Evolutionary conservation across 1,140 invertebrate species (phyloP).

Genomic region (Phymastichus coffea): DNA sequence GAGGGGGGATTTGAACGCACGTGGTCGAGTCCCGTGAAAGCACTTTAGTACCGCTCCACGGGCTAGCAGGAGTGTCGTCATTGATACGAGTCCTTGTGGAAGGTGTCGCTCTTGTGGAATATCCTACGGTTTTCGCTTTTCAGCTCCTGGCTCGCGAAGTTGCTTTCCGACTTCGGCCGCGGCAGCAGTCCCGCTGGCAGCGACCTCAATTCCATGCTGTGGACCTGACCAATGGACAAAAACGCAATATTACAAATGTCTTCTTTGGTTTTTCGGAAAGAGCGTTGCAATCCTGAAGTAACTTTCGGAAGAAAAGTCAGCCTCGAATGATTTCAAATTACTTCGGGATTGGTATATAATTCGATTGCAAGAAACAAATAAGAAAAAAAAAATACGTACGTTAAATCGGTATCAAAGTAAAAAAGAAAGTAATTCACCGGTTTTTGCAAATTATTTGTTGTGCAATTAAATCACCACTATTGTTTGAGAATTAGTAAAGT

Average conservation of each 20-base stretch:
- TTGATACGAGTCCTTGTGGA: conserved; percentile 72
- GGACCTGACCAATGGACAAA: conserved; percentile 52
- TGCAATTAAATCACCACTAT: too few relatives aligned
- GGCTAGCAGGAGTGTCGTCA: conserved; percentile 72
- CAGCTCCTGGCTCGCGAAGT: conserved; percentile 70
- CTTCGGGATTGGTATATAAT: too few relatives aligned
- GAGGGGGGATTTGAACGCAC: not conserved
- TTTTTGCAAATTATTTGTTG: too few relatives aligned
- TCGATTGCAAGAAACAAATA: too few relatives aligned
- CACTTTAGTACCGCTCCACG: conserved; percentile 55
- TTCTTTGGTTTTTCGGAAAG: not conserved
- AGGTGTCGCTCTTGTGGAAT: conserved; percentile 79
- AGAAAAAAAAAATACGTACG: too few relatives aligned
- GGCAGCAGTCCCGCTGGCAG: conserved; percentile 67
- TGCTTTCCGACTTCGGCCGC: conserved; percentile 80
- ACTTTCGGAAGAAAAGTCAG: too few relatives aligned
- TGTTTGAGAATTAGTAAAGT: too few relatives aligned
- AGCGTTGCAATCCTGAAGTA: not conserved
- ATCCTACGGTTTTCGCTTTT: conserved; percentile 61
- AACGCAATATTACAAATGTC: conserved; percentile 5
- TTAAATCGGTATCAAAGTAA: too few relatives aligned
- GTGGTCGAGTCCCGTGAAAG: not conserved
- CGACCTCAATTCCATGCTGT: conserved; percentile 65
- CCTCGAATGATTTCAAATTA: too few relatives aligned
- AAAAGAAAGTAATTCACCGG: too few relatives aligned